Base-by-base conservation (phyloP, 2,888 invertebrate genomes). In the Gortyna flavago region DNA sequence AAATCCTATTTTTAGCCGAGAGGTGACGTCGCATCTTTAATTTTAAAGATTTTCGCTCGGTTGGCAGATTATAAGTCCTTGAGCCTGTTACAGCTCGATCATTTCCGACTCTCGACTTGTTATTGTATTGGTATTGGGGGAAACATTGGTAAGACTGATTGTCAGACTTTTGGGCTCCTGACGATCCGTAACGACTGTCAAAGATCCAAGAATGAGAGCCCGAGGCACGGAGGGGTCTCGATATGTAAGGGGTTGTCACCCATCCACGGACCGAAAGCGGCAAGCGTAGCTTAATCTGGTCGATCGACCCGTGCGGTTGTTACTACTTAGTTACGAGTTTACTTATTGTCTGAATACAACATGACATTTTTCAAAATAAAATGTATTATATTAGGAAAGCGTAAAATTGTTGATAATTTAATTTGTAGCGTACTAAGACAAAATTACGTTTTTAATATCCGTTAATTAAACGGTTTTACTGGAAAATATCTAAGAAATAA, bases 11-110 rank as follows among this genome's bases (percentile, higher is more conserved):
- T 74, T 71, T 32, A 70, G 29, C 57, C 13, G 7, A 66, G 32
- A 32, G 54, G 29, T 62, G 21, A 13, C n/a, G 51, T 38, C 35
- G 18, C 35, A 72, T 74, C 72, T 81, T 84, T 81, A 84, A 84
- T 84, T 75, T 81, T 65, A 73, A 75, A 57, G 21, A 73, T 82
- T 75, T 79, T 69, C 62, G 71, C 61, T 54, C 38, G 41, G 57
- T 59, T 62, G n/a, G 64, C 64, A 65, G 72, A 65, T 85, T 73
- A 48, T 82, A 76, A 84, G 51, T 68, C 67, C 29, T 75, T 73
- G 73, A 84, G 73, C 79, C 61, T 61, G 44, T 82, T 79, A 73
- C 70, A 57, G 48, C 75, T 85, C 67, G 61, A 85, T 82, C 85
- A 72, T 62, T 79, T 68, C 57, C 70, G 71, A 64, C 32, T 66